Base-by-base conservation (phyloP, 2,888 invertebrate genomes). In the Flexamia atlantica region DNA sequence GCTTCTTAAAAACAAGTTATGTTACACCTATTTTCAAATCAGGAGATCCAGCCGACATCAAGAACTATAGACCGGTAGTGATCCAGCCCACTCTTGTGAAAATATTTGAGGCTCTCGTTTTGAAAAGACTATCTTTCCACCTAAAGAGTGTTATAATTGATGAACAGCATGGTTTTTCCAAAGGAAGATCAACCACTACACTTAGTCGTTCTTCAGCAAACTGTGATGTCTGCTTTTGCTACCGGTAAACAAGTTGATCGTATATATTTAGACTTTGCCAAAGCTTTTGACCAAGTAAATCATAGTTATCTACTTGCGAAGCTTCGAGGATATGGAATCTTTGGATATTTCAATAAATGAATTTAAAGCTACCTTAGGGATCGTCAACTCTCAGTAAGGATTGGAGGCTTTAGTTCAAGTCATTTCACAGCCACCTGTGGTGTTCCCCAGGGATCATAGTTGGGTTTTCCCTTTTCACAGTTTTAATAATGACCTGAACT, bases 1-100 rank as follows among this genome's bases (percentile, higher is more conserved):
- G 9, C 10, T 9, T 4, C 30, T 23, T 70, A 10, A 70, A 70
- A n/a, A 3, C 5, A 1, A 36, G 70, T 2, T 70, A 30, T n/a
- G n/a, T 70, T 9, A 70, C 70, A 30, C 70, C 70, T 10, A 70
- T 70, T 32, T 70, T 70, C 30, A 70, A 70, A 32, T 70, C 70
- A 3, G 70, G 70, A 3, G 9, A 10, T 17, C 36, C 70, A n/a
- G 70, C 70, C 2, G 70, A 70, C 36, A 32, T 70, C 10, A 7
- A 70, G 17, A 70, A 70, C 32, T 70, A 70, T 32, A 10, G 70
- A 2, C 30, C 70, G 2, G n/a, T 70, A 12, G 70, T 70, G 3
- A 70, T 70, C 10, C 70, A 70, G 70, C 9, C 70, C 5, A 30
- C 70, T 4, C 1, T 70, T 1, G 70, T 36, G 4, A 70, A 70